Percentiles rank a stretch among this genome's conserved stretches.
phyloP scores from a whole-genome alignment of 35 echinoderm and acorn worm genomes.

The Heliocidaris tuberculata region DNA sequence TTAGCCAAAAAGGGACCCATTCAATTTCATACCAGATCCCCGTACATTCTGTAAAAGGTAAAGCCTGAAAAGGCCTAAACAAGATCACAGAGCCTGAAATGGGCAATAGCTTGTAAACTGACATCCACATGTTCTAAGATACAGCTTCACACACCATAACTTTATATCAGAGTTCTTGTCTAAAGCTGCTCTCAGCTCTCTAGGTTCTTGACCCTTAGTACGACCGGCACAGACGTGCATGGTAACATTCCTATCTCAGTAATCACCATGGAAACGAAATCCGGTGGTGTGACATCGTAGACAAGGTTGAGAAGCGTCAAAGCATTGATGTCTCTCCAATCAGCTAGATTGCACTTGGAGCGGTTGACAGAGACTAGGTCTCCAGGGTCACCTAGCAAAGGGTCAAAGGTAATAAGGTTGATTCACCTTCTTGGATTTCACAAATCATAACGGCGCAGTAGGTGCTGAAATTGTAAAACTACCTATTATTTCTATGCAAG shows the following conservation, averaged over 20 bases:
- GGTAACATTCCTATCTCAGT: conserved; percentile 98
- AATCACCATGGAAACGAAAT: conserved; percentile 94
- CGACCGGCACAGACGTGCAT: conserved; percentile 95
- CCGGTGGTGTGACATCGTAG: conserved; percentile 95
- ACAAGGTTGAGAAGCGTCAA: conserved; percentile 91
- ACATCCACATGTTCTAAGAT: background rate
- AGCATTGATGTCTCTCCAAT: conserved; percentile 75
- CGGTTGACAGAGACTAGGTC: conserved; percentile 69
- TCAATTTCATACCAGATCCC: no score
- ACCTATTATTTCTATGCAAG: no score
- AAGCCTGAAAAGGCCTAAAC: no score
- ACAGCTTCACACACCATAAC: background rate
- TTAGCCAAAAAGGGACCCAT: no score
- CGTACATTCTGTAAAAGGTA: no score
- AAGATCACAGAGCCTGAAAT: no score
- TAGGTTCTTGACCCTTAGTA: conserved; percentile 89
- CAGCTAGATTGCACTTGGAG: conserved; percentile 60
- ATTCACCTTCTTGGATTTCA: no score
- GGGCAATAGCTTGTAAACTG: background rate
- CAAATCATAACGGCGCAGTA: no score
- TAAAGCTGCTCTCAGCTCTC: conserved; percentile 58
- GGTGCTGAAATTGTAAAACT: no score
- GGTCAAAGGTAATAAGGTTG: background rate
- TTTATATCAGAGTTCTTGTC: no score
- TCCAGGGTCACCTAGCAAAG: conserved; percentile 88